Percentiles rank a stretch among this genome's conserved stretches.
Conservation (phyloP, 1,140 invertebrate genomes). For the Conus betulinus region DNA sequence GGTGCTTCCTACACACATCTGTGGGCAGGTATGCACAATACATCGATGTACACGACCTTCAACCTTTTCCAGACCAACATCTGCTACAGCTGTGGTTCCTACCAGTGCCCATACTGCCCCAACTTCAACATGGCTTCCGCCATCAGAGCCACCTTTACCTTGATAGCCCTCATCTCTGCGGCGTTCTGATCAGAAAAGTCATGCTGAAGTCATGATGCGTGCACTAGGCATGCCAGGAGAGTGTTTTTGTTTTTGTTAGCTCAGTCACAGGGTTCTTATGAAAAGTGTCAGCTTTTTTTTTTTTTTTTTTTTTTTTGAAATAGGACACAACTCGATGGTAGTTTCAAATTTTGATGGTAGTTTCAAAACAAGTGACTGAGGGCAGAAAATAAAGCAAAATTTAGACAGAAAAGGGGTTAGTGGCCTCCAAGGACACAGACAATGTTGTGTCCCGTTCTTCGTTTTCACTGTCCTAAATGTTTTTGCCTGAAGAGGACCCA, state of each 20-base stretch:
- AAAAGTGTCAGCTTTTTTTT: too few species aligned
- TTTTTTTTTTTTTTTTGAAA: too few species aligned
- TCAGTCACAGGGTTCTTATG: too few species aligned
- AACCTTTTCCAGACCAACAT: conserved; percentile 94
- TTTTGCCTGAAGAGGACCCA: too few species aligned
- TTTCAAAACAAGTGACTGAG: too few species aligned
- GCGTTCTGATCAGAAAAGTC: conserved; percentile 53
- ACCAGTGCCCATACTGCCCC: conserved; percentile 97
- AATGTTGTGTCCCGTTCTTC: too few species aligned
- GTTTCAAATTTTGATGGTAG: too few species aligned
- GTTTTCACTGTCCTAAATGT: too few species aligned
- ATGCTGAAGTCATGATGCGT: conserved; percentile 38
- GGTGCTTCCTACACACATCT: neutral
- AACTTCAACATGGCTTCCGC: conserved; percentile 71
- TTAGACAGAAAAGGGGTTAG: too few species aligned
- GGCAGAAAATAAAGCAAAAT: too few species aligned
- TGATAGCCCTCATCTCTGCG: conserved; percentile 52
- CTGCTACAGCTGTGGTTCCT: conserved; percentile 97
- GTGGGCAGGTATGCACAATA: conserved; percentile 91
- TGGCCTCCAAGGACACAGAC: too few species aligned
- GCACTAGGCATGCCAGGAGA: neutral
- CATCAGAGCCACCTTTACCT: conserved; percentile 58
- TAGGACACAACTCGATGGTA: too few species aligned
- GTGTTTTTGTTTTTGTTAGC: neutral
- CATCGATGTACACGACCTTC: conserved; percentile 93